phyloP scores from a whole-genome alignment of 2,797 vertebrate genomes.

The Coccyzus lansbergi region DNA sequence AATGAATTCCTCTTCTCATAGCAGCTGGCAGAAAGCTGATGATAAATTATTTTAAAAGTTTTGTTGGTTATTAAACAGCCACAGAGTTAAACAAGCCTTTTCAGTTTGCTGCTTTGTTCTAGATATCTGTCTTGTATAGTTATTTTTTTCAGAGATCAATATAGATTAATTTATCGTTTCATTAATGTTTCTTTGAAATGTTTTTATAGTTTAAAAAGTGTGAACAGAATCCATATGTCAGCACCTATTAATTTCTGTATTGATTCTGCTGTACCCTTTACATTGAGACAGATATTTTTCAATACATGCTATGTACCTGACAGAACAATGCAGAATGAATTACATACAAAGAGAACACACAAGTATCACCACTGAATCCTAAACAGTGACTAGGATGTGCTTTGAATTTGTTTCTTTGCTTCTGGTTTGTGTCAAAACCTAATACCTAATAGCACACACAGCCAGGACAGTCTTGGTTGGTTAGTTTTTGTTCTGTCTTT shows the following conservation, averaged over 20 bases:
- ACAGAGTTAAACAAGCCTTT: neutral
- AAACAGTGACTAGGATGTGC: neutral
- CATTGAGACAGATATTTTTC: neutral
- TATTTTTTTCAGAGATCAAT: neutral
- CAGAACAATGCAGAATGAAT: neutral
- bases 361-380: neutral
- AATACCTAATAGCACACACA: neutral
- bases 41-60: conserved; percentile 11
- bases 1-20: neutral
- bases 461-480: neutral
- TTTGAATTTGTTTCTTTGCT: neutral
- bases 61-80: conserved; percentile 1
- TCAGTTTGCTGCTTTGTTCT: neutral
- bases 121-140: neutral
- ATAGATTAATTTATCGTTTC: neutral
- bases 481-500: neutral
- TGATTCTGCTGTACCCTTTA: neutral
- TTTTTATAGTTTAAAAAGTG: neutral
- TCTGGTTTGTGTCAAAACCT: neutral
- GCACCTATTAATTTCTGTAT: neutral
- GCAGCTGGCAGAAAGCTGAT: neutral
- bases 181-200: neutral
- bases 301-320: neutral
- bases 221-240: neutral
- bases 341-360: neutral